These are phyloP conservation scores for Nilaparvata lugens DNA, from an alignment of 1,140 invertebrate species.

Conservation along the genomic window DNA sequence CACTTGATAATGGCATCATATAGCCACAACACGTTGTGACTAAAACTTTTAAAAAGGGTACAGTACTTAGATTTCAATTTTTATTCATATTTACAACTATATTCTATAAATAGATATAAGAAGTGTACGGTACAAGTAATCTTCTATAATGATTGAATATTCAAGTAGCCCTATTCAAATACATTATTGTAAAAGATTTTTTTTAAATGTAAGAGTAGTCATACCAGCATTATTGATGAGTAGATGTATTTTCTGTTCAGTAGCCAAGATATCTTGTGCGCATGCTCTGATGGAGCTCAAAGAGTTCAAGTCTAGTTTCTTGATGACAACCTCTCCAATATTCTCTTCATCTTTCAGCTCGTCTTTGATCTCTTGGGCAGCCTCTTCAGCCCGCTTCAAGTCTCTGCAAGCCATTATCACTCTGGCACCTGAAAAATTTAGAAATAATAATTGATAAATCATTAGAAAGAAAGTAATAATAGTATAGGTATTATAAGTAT, in stretches of 20 bases:
- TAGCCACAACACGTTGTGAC: too few species aligned
- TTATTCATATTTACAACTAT: too few species aligned
- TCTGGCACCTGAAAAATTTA: constrained; percentile 33
- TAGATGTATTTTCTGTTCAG: constrained; percentile 53
- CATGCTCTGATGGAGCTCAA: constrained; percentile 62
- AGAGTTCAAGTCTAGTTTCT: constrained; percentile 59
- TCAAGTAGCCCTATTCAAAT: too few species aligned
- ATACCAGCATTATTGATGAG: constrained; percentile 72
- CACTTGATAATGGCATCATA: too few species aligned
- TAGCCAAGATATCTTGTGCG: constrained; percentile 47
- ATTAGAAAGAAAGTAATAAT: too few species aligned
- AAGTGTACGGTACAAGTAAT: background rate
- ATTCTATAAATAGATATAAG: background rate
- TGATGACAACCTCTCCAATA: constrained; percentile 45
- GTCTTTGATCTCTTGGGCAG: constrained; percentile 35
- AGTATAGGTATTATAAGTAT: too few species aligned
- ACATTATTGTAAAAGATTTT: too few species aligned
- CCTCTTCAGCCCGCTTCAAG: constrained; percentile 39
- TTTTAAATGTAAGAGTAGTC: background rate
- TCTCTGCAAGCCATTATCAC: constrained; percentile 60
- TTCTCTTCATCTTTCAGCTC: constrained; percentile 39
- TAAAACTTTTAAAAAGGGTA: too few species aligned
- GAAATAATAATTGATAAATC: too few species aligned
- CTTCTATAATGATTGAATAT: background rate
- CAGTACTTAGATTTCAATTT: background rate